These are phyloP conservation scores for Lepidotrigona ventralis DNA, from an alignment of 1,140 invertebrate species.

Conservation along the genomic window DNA sequence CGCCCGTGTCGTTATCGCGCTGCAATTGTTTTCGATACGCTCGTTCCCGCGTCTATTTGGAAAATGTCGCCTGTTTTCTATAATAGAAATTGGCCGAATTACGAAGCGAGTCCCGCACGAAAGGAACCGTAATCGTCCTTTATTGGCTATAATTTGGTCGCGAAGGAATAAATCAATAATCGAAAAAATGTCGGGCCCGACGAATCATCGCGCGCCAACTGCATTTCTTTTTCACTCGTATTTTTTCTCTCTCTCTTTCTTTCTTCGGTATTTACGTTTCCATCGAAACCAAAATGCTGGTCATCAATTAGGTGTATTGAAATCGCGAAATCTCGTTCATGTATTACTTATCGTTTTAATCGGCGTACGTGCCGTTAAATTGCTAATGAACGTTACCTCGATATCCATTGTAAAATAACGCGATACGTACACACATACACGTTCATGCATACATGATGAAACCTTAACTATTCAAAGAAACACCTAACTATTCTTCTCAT, in stretches of 20 bases:
- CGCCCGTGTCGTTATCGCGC: not conserved
- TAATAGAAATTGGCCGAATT: not conserved
- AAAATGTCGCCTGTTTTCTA: not conserved
- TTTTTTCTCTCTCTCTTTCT: not conserved
- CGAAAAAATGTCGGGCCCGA: slow-evolving; percentile 7
- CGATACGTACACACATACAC: not conserved
- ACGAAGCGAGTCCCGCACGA: too few species aligned
- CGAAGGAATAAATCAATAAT: not conserved
- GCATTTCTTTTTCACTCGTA: not conserved
- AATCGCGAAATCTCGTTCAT: slow-evolving; percentile 33
- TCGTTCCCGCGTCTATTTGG: not conserved
- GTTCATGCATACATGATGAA: not conserved
- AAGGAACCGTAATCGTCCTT: too few species aligned
- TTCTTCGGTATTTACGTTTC: not conserved
- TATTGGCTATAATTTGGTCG: not conserved
- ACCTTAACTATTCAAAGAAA: not conserved
- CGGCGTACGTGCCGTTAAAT: slow-evolving; percentile 19
- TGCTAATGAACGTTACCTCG: slow-evolving; percentile 20
- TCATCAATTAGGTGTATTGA: slow-evolving; percentile 43
- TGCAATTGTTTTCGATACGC: slow-evolving; percentile 29
- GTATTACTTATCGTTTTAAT: slow-evolving; percentile 52
- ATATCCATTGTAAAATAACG: not conserved
- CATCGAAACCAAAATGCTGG: slow-evolving; percentile 7
- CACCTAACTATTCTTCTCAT: too few species aligned
- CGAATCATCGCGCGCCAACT: not conserved